Base-by-base conservation (phyloP, 2,888 invertebrate species). In the Toxonevra muliebris region DNA sequence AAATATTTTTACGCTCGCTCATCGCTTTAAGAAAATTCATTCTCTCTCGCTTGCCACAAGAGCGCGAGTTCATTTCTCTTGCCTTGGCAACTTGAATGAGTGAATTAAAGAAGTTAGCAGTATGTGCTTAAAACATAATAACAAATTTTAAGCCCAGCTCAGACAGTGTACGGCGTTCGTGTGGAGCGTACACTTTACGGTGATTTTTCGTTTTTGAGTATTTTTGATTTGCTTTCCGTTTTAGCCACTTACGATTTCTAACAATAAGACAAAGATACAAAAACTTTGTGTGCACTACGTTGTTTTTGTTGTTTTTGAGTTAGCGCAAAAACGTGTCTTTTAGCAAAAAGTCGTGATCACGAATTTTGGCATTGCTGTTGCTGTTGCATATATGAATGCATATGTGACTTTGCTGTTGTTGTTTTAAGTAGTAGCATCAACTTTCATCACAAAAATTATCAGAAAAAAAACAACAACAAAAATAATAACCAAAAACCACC, bases 121-220 rank as follows among this genome's bases (percentile, higher is more conserved):
- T 20, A n/a, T 15, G 13, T 8, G 50, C 65, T 70, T 70, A 70
- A 68, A 70, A 70, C 62, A 20, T 45, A 53, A 19, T 43, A 43
- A 61, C 65, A 42, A 61, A 71, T 73, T 70, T 73, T 43, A 15
- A 66, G 76, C 76, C 70, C 72, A 72, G 75, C 74, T 77, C 79
- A 79, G 75, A 79, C 75, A 74, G 79, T 79, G 74, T 75, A 77
- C 69, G 75, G 77, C 77, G 77, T 77, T 79, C 75, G 75, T 67
- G 72, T 68, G 68, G 76, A 76, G 72, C 79, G 77, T 75, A 74
- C 71, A 73, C 52, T 75, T 74, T 76, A 79, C 76, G 60, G 12
- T 48, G 48, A 54, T 17, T 13, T 17, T 11, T 54, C 19, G 4
- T n/a, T 11, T n/a, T 53, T 10, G 4, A 3, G 19, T 12, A 19